A percentile compares a stretch with the other conserved stretches of the same genome.
Evolutionary conservation across 2,797 vertebrate genomes (phyloP).

Genomic region (Chloroceryle inda): DNA sequence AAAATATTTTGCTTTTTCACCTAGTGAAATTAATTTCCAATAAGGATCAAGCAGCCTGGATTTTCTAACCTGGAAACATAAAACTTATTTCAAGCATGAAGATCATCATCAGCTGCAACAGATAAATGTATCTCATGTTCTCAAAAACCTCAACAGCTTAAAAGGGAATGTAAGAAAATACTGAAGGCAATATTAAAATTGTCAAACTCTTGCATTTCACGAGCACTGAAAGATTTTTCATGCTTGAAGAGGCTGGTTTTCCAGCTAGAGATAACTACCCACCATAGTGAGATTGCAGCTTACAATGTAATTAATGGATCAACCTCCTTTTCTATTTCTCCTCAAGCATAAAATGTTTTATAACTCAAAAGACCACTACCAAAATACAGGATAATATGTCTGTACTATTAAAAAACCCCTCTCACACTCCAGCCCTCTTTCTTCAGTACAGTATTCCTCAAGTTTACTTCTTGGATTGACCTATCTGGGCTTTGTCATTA

Average conservation of each 20-base stretch:
- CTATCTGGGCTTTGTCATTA: constrained; percentile 16
- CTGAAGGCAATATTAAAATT: background rate
- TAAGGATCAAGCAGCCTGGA: background rate
- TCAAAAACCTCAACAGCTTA: background rate
- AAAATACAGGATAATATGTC: background rate
- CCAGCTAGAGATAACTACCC: background rate
- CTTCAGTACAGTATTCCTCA: background rate
- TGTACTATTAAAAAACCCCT: background rate
- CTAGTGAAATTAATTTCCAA: background rate
- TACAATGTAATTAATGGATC: background rate
- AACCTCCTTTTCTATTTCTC: background rate
- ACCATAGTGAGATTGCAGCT: background rate
- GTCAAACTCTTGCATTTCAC: background rate
- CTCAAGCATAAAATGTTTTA: background rate
- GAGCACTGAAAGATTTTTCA: background rate
- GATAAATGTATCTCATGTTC: background rate
- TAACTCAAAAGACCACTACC: background rate
- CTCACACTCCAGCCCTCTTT: background rate
- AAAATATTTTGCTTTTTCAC: constrained; percentile 29
- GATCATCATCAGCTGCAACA: background rate
- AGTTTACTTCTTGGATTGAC: background rate
- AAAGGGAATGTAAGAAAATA: background rate
- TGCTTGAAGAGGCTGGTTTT: background rate
- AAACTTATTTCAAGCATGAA: background rate
- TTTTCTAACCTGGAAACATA: background rate